phyloP scores from a whole-genome alignment of 1,140 invertebrate genomes.

The Procambarus clarkii region DNA sequence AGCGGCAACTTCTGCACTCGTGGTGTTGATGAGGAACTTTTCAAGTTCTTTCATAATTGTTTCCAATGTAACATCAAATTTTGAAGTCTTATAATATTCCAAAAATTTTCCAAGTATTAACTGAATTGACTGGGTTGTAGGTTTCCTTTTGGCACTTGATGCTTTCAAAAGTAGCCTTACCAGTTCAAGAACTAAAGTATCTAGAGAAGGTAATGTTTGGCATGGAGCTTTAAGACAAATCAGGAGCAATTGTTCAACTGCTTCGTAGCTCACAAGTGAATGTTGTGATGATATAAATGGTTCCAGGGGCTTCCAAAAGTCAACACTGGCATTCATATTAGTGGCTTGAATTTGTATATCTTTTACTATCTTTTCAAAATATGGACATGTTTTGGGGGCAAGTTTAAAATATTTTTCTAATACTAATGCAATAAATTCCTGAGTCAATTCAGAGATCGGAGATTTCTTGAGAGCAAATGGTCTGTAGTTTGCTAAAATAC shows the following conservation, averaged over 20 bases:
- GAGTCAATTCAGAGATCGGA: constrained; percentile 8
- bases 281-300: constrained; percentile 25
- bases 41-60: background rate
- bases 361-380: constrained; percentile 32
- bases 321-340: background rate
- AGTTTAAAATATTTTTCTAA: constrained; percentile 27
- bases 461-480: constrained; percentile 31
- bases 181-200: constrained; percentile 15
- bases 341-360: constrained; percentile 6
- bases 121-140: constrained; percentile 3
- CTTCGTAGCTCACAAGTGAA: constrained; percentile 43
- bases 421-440: constrained; percentile 15
- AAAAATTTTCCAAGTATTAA: constrained; percentile 17
- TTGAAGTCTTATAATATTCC: constrained; percentile 8
- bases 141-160: constrained; percentile 45
- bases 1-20: background rate
- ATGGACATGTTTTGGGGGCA: constrained; percentile 21
- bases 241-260: constrained; percentile 22
- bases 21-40: constrained; percentile 6
- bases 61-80: background rate
- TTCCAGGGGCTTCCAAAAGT: constrained; percentile 31
- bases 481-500: constrained; percentile 16
- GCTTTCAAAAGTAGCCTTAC: constrained; percentile 24
- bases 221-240: constrained; percentile 20
- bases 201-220: background rate